phyloP scores from a whole-genome alignment of 2,888 invertebrate genomes.

The Lordiphosa andalusiaca region DNA sequence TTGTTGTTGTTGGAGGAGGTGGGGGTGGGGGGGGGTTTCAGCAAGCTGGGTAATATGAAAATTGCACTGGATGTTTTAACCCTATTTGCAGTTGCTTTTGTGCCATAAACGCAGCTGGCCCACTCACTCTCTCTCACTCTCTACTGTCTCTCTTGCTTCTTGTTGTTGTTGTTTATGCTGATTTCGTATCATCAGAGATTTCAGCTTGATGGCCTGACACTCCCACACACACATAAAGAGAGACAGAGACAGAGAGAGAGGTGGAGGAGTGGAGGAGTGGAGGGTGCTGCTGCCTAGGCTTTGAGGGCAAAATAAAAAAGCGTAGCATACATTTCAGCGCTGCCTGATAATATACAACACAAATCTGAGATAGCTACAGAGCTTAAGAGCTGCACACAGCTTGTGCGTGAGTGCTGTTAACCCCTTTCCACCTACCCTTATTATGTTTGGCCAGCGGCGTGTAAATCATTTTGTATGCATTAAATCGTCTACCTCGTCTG shows the following conservation, averaged over 20 bases:
- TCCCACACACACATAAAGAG: conserved; percentile 22
- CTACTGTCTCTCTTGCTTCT: conserved; percentile 8
- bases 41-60: conserved; percentile 56
- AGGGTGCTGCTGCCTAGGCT: conserved; percentile 17
- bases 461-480: conserved; percentile 76
- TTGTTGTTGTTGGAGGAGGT: too few species aligned
- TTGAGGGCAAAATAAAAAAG: conserved; percentile 33
- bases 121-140: conserved; percentile 4
- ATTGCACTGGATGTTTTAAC: conserved; percentile 73
- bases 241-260: conserved; percentile 11
- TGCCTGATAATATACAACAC: conserved; percentile 64
- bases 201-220: conserved; percentile 55
- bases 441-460: conserved; percentile 69
- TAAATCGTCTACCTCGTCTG: conserved; percentile 62
- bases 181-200: conserved; percentile 75
- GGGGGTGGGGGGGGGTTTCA: not conserved
- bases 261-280: too few species aligned
- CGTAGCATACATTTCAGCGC: conserved; percentile 71
- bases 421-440: conserved; percentile 31
- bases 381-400: conserved; percentile 6
- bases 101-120: conserved; percentile 53
- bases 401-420: conserved; percentile 21
- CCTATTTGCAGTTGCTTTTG: conserved; percentile 71
- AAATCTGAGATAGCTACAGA: conserved; percentile 30
- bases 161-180: conserved; percentile 65